Evolutionary conservation across 92 coral and sea anemone genomes (phyloP).

Genomic region (Heliopora coerulea): DNA sequence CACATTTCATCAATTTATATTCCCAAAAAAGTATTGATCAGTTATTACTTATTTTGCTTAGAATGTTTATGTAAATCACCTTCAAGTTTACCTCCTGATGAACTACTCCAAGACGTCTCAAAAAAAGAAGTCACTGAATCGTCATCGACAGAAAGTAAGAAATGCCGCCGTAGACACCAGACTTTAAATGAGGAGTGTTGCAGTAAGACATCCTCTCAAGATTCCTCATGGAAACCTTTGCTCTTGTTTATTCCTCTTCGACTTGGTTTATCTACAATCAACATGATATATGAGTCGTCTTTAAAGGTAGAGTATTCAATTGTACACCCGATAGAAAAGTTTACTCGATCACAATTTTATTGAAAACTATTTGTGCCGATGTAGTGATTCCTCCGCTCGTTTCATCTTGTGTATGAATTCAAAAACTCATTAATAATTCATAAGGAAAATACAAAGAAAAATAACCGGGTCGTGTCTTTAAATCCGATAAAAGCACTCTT

Average conservation of each 20-base stretch:
- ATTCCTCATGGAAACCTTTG: constrained; percentile 74
- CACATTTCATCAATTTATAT: too few relatives aligned
- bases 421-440: too few relatives aligned
- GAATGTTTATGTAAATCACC: constrained; percentile 56
- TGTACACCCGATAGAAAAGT: too few relatives aligned
- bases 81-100: constrained; percentile 8
- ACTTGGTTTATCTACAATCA: constrained; percentile 90
- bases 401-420: too few relatives aligned
- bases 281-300: constrained; percentile 77
- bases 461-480: too few relatives aligned
- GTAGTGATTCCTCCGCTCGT: too few relatives aligned
- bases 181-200: background rate
- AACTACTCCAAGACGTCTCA: constrained; percentile 38
- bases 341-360: too few relatives aligned
- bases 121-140: background rate
- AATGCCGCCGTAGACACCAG: constrained; percentile 46
- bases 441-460: too few relatives aligned
- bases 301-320: constrained; percentile 61
- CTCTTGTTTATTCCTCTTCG: constrained; percentile 85
- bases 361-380: too few relatives aligned
- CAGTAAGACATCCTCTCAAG: constrained; percentile 1
- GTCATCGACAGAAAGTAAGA: constrained; percentile 43
- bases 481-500: too few relatives aligned
- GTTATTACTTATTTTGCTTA: too few relatives aligned
- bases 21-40: too few relatives aligned